Evolutionary conservation across 2,113 vertebrate species (phyloP), one percentile per base, ranked within the genome.

Genomic region (Columbina picui): DNA sequence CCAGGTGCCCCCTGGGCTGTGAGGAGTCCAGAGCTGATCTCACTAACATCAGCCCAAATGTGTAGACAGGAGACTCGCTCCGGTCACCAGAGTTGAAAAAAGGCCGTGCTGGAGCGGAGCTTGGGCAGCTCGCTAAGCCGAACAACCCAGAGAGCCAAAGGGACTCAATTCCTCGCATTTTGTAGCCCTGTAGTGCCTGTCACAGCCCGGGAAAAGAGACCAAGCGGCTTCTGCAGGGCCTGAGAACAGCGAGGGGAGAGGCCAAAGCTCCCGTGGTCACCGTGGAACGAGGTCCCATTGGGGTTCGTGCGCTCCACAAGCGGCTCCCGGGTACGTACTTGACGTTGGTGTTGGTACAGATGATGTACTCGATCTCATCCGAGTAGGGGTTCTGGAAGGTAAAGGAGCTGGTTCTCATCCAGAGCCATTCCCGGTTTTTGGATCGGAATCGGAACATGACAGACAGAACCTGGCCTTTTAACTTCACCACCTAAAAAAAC

Each of bases 341-440:
- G 97, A 99, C 99, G 8, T 98, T 99, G 96, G 99, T 98, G 94
- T 99, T 99, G 98, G 99, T 99, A 88, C 99, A 99, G 98, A 99
- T 99, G 98, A 99, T 99, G 95, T 99, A 99, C 96, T 99, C 99
- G 4, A 99, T 99, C 96, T 99, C 99, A 88, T 99, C 99, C 2
- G 99, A 99, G 97, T 99, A 99, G 7, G 99, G 99, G 96, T 99
- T 99, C 98, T 99, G 99, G 98, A 99, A 99, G 95, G 99, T 99
- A 96, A 99, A 99, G 49, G 99, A 99, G 98, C 99, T 99, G 56
- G 99, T 99, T 95, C 99, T 98, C 98, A 99, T 99, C 98, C 98
- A 99, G 84, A 99, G 98, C 99, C 99, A 99, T 59, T 99, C 99
- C 67, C 98, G 97, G 34, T 92, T 98, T 94, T 99, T 99, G 94